These are phyloP conservation scores for Baccha elongata DNA, from an alignment of 2,888 invertebrate species.

Conservation along the genomic window DNA sequence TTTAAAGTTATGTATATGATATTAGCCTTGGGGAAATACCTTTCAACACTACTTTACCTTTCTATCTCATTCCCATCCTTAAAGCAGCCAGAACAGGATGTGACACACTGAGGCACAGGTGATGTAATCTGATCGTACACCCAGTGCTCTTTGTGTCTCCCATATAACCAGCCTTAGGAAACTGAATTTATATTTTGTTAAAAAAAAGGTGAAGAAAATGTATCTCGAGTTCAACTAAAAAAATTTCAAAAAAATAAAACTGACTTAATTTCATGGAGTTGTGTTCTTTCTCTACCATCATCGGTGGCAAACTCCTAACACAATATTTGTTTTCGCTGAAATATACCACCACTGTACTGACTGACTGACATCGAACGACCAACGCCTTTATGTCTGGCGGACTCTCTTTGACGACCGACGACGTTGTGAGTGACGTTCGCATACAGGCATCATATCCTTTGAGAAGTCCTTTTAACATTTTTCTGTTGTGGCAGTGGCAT, in stretches of 20 bases:
- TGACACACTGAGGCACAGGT: constrained; percentile 47
- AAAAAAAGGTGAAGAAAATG: not conserved
- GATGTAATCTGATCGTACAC: constrained; percentile 57
- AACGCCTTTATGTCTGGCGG: constrained; percentile 56
- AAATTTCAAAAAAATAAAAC: not conserved
- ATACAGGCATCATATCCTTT: constrained; percentile 40
- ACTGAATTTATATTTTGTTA: constrained; percentile 29
- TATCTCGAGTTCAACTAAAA: not conserved
- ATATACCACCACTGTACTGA: not conserved
- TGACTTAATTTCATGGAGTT: constrained; percentile 2
- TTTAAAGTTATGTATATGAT: constrained; percentile 17
- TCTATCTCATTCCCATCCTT: not conserved
- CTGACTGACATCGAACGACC: constrained; percentile 7
- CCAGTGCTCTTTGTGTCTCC: constrained; percentile 9
- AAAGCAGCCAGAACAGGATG: constrained; percentile 36
- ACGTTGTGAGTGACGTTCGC: constrained; percentile 57
- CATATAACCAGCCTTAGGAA: not conserved
- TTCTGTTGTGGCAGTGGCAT: constrained; percentile 52
- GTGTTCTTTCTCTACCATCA: constrained; percentile 26
- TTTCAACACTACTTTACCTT: constrained; percentile 22
- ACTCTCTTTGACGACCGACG: constrained; percentile 29
- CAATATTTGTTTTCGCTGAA: constrained; percentile 4
- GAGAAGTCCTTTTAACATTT: constrained; percentile 35
- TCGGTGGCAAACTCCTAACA: not conserved
- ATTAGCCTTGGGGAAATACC: constrained; percentile 22